These are phyloP conservation scores for Phoenicopterus ruber DNA, from an alignment of 2,113 vertebrate species.

Conservation along the genomic window DNA sequence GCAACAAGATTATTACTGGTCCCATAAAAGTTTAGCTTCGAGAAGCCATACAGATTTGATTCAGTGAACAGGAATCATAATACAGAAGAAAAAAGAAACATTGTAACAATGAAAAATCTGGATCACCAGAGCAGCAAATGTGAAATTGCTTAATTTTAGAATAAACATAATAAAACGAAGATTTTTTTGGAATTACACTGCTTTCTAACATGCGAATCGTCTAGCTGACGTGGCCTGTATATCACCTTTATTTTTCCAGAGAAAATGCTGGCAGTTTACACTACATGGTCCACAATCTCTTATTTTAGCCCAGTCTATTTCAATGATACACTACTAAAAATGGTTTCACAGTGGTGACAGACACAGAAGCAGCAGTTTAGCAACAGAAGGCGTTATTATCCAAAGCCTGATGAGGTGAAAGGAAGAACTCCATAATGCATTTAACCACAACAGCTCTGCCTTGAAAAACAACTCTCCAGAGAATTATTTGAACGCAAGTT, in stretches of 20 bases:
- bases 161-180: not conserved
- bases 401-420: not conserved
- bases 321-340: not conserved
- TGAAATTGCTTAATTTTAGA: not conserved
- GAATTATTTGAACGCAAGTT: not conserved
- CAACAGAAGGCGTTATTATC: not conserved
- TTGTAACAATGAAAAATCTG: not conserved
- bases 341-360: not conserved
- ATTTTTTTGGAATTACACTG: not conserved
- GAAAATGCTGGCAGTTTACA: not conserved
- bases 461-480: not conserved
- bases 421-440: not conserved
- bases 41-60: not conserved
- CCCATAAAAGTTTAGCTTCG: not conserved
- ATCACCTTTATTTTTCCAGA: not conserved
- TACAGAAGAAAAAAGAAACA: not conserved
- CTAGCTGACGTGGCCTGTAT: accelerated
- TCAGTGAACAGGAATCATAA: not conserved
- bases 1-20: not conserved
- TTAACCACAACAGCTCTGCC: not conserved
- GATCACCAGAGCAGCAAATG: not conserved
- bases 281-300: not conserved
- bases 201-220: accelerated
- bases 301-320: not conserved
- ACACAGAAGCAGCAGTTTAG: not conserved